Base-by-base conservation (phyloP, 1,140 invertebrate genomes). In the Neuroterus valhalla region DNA sequence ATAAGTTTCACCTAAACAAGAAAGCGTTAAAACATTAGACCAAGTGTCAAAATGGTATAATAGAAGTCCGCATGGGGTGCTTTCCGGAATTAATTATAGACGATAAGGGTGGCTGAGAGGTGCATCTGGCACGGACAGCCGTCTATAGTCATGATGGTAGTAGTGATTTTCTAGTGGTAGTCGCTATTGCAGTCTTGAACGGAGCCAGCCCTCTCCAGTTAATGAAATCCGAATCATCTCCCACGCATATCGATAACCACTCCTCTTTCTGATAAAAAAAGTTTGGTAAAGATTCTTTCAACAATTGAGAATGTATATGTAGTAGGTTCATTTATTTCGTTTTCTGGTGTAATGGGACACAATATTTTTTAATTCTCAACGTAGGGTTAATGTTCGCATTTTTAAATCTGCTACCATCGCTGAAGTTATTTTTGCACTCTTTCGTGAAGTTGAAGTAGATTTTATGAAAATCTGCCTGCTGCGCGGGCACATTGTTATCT, bases 11-110 rank as follows among this genome's bases (percentile, higher is more conserved):
- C 45, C 14, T 69, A 67, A 44, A 42, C n/a, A 46, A 79, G 69
- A 75, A 68, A 71, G 42, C 55, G 15, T 75, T 68, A 72, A 70
- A 67, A 45, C 19, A 19, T 45, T 72, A 45, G 68, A 55, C 43
- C 26, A 45, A 71, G 31, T 71, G 52, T 48, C 48, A 62, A 62
- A 62, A 62, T 62, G 23, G 52, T 62, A 15, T 62, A n/a, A 6
- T 15, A 14, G 8, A 15, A 26, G 17, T 8, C 17, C 6, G 15
- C 17, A 15, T 26, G 23, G 55, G 55, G 81, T 75, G 78, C 71
- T 82, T 78, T 86, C 78, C 79, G 76, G 81, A 86, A 86, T 86
- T 86, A 88, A 88, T 87, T 87, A 86, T 83, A 81, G 79, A 75
- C 73, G 68, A 74, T 74, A 77, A 74, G 75, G 83, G 75, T 78